Conservation (phyloP, 2,113 vertebrate species). For the Hydropotes inermis region DNA sequence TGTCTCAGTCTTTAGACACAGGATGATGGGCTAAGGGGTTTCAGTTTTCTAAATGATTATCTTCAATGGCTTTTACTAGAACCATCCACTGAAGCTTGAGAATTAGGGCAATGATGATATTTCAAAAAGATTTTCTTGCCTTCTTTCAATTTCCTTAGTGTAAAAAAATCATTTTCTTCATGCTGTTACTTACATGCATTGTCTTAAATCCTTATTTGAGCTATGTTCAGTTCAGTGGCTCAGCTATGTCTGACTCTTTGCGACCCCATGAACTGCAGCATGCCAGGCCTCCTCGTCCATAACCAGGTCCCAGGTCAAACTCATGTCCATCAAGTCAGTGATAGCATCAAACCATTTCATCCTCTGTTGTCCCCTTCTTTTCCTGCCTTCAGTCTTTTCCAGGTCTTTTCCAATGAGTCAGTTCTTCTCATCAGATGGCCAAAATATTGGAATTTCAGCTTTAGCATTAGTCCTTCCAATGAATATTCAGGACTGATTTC, state of each 20-base stretch:
- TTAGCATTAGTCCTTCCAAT: not conserved
- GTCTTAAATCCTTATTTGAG: not conserved
- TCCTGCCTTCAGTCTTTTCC: not conserved
- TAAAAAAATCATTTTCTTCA: not conserved
- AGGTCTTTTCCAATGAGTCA: not conserved
- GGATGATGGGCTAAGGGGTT: not conserved
- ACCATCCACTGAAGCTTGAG: not conserved
- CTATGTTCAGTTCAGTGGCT: not conserved
- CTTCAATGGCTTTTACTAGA: not conserved
- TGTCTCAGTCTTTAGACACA: not conserved
- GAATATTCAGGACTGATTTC: not conserved
- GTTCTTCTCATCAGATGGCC: not conserved
- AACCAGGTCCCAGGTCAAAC: not conserved
- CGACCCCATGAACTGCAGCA: not conserved
- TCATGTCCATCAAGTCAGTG: not conserved
- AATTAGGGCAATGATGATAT: not conserved
- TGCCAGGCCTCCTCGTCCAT: not conserved
- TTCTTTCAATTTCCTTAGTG: not conserved
- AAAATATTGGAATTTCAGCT: not conserved
- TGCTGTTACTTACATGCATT: not conserved
- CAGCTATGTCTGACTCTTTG: not conserved
- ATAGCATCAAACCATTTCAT: not conserved
- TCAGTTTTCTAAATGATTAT: not conserved
- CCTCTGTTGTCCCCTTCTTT: not conserved
- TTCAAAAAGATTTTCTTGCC: not conserved